These are phyloP conservation scores for Petrocephalus sullivani DNA, from an alignment of 2,797 vertebrate species.

Conservation along the genomic window DNA sequence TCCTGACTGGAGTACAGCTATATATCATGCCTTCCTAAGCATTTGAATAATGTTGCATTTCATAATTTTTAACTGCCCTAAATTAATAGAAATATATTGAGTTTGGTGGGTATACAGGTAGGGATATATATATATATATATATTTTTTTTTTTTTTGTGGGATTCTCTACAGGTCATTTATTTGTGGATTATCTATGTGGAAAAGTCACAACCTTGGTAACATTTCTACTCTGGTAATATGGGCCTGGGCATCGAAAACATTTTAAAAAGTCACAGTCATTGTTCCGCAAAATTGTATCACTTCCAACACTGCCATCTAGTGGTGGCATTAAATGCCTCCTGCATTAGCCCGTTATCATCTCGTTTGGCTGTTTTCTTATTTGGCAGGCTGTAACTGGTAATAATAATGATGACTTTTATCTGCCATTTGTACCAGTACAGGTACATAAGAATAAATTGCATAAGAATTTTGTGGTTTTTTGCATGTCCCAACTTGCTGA, in stretches of 20 bases:
- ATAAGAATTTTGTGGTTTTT: neutral
- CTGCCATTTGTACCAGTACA: neutral
- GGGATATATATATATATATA: neutral
- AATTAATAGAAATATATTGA: neutral
- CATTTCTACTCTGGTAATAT: neutral
- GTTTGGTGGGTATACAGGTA: neutral
- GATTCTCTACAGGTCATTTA: neutral
- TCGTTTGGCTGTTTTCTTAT: neutral
- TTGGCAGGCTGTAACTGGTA: neutral
- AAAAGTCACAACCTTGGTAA: neutral
- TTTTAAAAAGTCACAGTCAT: neutral
- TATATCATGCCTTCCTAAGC: neutral
- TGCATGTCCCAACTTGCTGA: neutral
- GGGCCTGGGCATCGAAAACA: neutral
- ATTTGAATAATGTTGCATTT: neutral
- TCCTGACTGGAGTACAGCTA: neutral
- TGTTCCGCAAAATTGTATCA: neutral
- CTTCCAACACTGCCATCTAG: constrained; percentile 21
- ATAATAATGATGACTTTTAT: neutral
- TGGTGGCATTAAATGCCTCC: neutral
- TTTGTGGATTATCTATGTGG: neutral
- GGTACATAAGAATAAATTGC: neutral
- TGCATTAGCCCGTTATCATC: neutral
- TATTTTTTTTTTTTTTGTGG: neutral
- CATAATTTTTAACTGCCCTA: neutral